Base-by-base conservation (phyloP, 1,140 invertebrate species). In the Eriocheir sinensis region DNA sequence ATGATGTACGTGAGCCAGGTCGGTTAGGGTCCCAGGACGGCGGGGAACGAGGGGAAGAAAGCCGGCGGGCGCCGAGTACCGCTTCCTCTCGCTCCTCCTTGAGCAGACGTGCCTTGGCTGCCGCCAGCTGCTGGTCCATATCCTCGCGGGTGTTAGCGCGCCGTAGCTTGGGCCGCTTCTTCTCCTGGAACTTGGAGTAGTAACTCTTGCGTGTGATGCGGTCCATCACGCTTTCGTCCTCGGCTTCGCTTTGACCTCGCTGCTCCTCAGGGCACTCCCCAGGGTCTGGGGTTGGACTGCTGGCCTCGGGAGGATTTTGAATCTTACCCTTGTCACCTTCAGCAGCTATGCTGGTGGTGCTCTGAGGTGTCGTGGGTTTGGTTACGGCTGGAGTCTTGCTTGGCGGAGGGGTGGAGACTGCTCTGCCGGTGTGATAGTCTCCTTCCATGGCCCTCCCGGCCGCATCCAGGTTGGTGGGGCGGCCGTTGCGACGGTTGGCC, bases 201-300 rank as follows among this genome's bases (percentile, higher is more conserved):
- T 98, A 99, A 96, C 98, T 99, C 96, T 98, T 98, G 32, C 98
- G 97, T 95, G 98, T 97, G 95, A 99, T 99, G 95, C 98, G 97
- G 96, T 99, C 98, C 48, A 98, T 98, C 17, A 99, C 98, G 48
- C 98, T 98, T 96, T 98, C 98, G 97, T 97, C 89, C 97, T 97
- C 80, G 97, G 38, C 86, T 30, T 94, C 93, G 89, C 92, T 96
- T n/a, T 81, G n/a, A 3, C 88, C 90, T 79, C 89, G n/a, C 34
- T 27, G 48, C n/a, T 94, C 93, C 86, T 89, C 36, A 85, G 89
- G 53, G 27, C 83, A 40, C 38, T 40, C 92, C 80, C 92, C 41
- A 30, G 86, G 34, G 41, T 89, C 88, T 89, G 81, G 89, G 27
- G 91, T 60, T 81, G 80, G 88, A 93, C 34, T 97, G 96, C 0